These are phyloP conservation scores for Digitonthophagus gazella DNA, from an alignment of 2,888 invertebrate species.

Conservation along the genomic window DNA sequence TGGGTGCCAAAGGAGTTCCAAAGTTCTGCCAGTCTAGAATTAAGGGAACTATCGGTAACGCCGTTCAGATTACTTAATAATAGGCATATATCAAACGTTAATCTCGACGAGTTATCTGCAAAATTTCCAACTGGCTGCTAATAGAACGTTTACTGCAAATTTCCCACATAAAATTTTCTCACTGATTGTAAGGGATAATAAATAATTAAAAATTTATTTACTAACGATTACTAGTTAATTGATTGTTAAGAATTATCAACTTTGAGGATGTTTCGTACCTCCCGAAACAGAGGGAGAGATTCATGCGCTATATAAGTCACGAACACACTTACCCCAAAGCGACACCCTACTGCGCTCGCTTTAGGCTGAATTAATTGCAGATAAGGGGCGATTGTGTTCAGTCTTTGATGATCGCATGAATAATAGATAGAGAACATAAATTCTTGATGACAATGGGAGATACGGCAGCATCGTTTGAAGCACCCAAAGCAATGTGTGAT, in stretches of 20 bases:
- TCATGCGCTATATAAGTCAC: slow-evolving; percentile 40
- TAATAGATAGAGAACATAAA: not conserved
- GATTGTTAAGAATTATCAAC: too few species aligned
- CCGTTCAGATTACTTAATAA: not conserved
- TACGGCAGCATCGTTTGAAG: not conserved
- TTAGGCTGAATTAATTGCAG: not conserved
- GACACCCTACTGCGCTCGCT: not conserved
- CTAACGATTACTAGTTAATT: too few species aligned
- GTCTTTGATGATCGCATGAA: not conserved
- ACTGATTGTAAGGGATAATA: too few species aligned
- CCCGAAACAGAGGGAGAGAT: slow-evolving; percentile 35
- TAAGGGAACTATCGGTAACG: not conserved
- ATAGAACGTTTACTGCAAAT: not conserved
- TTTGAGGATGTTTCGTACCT: too few species aligned
- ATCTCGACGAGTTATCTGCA: not conserved
- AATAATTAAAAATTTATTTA: too few species aligned
- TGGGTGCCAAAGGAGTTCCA: not conserved
- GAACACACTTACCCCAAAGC: not conserved
- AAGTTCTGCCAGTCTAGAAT: not conserved
- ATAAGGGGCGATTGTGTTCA: not conserved
- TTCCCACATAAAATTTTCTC: too few species aligned
- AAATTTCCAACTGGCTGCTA: not conserved
- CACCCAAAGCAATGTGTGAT: not conserved
- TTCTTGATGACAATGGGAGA: not conserved
- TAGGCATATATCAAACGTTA: not conserved